phyloP scores from a whole-genome alignment of 2,797 vertebrate genomes.

The Platyrinchus mystaceus region DNA sequence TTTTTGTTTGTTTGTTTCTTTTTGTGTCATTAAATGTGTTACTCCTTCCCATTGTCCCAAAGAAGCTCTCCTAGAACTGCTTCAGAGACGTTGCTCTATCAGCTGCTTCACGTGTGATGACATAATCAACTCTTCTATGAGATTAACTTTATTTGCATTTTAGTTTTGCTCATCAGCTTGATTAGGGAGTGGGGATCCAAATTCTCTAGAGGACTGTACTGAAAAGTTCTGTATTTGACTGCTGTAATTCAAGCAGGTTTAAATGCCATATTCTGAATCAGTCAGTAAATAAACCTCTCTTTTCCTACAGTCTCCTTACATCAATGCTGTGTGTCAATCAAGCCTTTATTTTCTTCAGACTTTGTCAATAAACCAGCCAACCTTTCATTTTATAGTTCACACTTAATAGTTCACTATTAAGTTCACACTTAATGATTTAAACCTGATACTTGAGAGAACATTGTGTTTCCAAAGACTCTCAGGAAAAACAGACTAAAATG shows the following conservation, averaged over 20 bases:
- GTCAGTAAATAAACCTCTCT: not conserved
- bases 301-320: not conserved
- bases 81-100: not conserved
- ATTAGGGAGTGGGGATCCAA: not conserved
- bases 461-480: not conserved
- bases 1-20: not conserved
- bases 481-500: not conserved
- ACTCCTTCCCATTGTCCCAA: not conserved
- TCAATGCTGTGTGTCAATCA: not conserved
- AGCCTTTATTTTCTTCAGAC: not conserved
- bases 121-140: not conserved
- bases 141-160: constrained; percentile 25
- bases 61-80: not conserved
- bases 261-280: not conserved
- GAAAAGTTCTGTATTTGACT: not conserved
- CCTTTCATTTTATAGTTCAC: not conserved
- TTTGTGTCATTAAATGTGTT: not conserved
- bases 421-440: not conserved
- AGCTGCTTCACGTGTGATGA: not conserved
- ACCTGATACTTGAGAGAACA: not conserved
- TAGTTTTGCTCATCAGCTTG: constrained; percentile 11
- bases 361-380: not conserved
- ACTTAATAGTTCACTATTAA: not conserved
- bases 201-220: not conserved
- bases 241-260: not conserved